A percentile compares a stretch with the other conserved stretches of the same genome.
Conservation (phyloP, 2,888 invertebrate genomes). For the Rosalia funebris region DNA sequence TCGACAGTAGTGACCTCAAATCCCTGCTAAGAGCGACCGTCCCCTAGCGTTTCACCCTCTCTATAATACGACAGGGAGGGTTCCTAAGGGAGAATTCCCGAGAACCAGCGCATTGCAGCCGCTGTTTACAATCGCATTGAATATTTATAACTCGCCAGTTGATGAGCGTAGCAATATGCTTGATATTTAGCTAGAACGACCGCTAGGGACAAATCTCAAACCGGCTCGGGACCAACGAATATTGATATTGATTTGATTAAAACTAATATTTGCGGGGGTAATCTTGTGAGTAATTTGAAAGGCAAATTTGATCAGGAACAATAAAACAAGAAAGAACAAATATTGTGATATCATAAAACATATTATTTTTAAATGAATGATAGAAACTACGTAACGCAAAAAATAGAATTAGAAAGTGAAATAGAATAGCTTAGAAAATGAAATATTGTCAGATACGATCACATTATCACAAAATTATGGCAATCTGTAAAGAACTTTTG, state of each 20-base stretch:
- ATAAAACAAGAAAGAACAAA: no score
- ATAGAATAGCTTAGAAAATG: no score
- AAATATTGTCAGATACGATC: no score
- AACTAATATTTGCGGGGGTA: slow-evolving; percentile 65
- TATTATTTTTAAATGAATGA: no score
- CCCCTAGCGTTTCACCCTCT: slow-evolving; percentile 43
- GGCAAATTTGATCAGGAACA: slow-evolving; percentile 61
- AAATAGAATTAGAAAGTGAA: no score
- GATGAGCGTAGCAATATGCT: slow-evolving; percentile 66
- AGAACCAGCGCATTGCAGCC: slow-evolving; percentile 44
- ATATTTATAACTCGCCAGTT: slow-evolving; percentile 66
- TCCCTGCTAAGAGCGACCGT: slow-evolving; percentile 58
- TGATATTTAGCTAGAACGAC: slow-evolving; percentile 61
- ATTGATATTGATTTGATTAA: slow-evolving; percentile 64
- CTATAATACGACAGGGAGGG: slow-evolving; percentile 30
- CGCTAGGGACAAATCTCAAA: slow-evolving; percentile 53
- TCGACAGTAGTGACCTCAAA: slow-evolving; percentile 65
- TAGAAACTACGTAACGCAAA: no score
- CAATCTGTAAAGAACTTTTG: no score
- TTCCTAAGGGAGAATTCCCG: slow-evolving; percentile 46
- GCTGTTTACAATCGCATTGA: slow-evolving; percentile 65
- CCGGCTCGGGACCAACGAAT: slow-evolving; percentile 43
- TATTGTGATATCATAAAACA: no score
- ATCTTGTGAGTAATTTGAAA: slow-evolving; percentile 64
- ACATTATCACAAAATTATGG: no score